phyloP scores from a whole-genome alignment of 2,797 vertebrate genomes.

The Clarias pachynema region DNA sequence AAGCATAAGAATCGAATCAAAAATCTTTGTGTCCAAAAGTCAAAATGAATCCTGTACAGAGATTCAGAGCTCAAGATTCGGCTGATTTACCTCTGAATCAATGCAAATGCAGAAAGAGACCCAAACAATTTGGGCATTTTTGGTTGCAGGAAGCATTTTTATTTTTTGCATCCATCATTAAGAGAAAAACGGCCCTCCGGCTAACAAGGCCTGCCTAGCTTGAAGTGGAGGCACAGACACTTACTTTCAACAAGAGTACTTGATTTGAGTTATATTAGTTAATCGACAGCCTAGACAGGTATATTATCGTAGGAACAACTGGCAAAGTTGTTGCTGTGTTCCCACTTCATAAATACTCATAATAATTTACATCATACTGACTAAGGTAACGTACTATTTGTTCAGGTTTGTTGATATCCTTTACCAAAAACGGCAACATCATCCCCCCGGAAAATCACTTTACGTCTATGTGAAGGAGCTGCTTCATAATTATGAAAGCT shows the following conservation, averaged over 20 bases:
- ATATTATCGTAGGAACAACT: not conserved
- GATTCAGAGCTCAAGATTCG: too few species aligned
- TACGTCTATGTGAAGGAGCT: conserved; percentile 8
- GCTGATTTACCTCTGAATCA: not conserved
- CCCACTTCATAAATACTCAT: not conserved
- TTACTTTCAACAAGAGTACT: conserved; percentile 6
- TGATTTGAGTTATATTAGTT: not conserved
- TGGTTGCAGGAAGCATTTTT: not conserved
- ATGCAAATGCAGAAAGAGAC: not conserved
- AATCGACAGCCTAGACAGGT: not conserved
- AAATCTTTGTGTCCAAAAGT: too few species aligned
- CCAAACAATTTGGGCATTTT: not conserved
- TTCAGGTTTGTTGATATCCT: conserved; percentile 1
- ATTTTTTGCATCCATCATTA: conserved; percentile 3
- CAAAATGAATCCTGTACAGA: too few species aligned
- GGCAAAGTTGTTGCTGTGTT: not conserved
- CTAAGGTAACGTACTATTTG: conserved; percentile 5
- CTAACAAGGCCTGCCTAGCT: not conserved
- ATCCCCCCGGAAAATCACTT: not conserved
- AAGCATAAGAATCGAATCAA: too few species aligned
- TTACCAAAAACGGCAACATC: not conserved
- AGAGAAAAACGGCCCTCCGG: conserved; percentile 32
- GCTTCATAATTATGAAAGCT: conserved; percentile 28
- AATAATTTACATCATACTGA: conserved; percentile 3
- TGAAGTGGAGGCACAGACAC: not conserved